Conservation (phyloP, 2,113 vertebrate genomes). For the Sinocyclocheilus anshuiensis region DNA sequence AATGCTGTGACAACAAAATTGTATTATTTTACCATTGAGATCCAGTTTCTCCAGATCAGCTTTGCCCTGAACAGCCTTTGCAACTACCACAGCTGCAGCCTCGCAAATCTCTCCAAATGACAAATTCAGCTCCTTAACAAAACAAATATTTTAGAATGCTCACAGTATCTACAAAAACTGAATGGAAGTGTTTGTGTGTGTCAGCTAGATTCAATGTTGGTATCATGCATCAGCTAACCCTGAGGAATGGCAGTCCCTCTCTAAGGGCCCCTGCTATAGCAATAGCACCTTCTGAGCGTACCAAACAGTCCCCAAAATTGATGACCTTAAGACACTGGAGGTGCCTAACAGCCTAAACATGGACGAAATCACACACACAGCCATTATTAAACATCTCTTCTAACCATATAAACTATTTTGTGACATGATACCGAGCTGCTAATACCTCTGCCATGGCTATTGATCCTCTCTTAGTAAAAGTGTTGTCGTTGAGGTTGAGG, state of each 20-base stretch:
- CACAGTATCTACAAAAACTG: neutral
- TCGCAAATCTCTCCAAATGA: conserved; percentile 93
- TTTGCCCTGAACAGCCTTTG: conserved; percentile 82
- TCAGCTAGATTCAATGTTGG: neutral
- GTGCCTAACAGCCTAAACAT: conserved; percentile 82
- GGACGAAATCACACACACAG: neutral
- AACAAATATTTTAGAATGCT: neutral
- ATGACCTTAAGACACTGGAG: conserved; percentile 87
- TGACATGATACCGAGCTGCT: neutral
- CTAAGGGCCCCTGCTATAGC: conserved; percentile 87
- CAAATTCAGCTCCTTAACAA: conserved; percentile 89
- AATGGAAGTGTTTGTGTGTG: neutral
- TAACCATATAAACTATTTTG: neutral
- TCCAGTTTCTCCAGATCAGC: conserved; percentile 87
- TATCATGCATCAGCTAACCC: conserved; percentile 72
- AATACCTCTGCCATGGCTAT: conserved; percentile 91
- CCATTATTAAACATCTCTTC: neutral
- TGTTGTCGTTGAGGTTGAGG: conserved; percentile 98
- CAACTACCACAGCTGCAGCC: conserved; percentile 86
- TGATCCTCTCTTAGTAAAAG: conserved; percentile 92
- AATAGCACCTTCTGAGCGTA: conserved; percentile 88
- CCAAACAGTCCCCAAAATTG: conserved; percentile 97
- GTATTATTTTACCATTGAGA: conserved; percentile 83
- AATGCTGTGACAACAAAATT: neutral
- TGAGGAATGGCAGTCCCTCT: conserved; percentile 87